Evolutionary conservation across 2,888 invertebrate genomes (phyloP), one percentile per base, ranked within the genome.

Genomic region (Bunonema sp.): DNA sequence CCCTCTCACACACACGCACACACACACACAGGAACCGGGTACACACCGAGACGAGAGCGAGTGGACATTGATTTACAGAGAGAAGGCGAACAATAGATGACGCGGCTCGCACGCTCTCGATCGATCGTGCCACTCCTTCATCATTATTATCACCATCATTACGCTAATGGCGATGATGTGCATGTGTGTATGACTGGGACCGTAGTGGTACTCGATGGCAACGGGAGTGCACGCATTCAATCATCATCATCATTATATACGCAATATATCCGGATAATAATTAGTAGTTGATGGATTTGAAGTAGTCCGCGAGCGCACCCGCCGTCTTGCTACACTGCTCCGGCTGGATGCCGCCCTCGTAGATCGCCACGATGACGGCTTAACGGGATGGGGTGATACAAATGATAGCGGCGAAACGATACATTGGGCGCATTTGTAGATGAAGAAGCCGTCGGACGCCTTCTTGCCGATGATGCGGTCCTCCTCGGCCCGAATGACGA

Each of bases 381-480:
- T 44, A 30, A 60, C 48, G 22, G n/a, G 16, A 23, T n/a, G n/a
- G n/a, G n/a, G n/a, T n/a, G n/a, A n/a, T n/a, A n/a, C n/a, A n/a
- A n/a, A n/a, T n/a, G 19, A 32, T 31, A 1, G 20, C 16, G 1
- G 12, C 19, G 20, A 20, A 1, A 4, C 3, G 18, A 2, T 15
- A 61, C 66, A 58, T 52, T 68, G 49, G 8, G 40, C 48, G 10
- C 65, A 60, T 49, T 62, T 68, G 49, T 67, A 65, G 42, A 61
- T 50, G 46, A 68, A 68, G 44, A 68, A 68, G 37, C 68, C 68
- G 10, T 50, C 48, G 28, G 60, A 47, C 16, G 50, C 58, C 49
- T 68, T 64, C 46, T 68, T 68, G 22, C 61, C 67, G 38, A 68
- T 69, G 10, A 68, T 53, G 44, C 68, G 40, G 15, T 68, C 67